Evolutionary conservation across 2,797 vertebrate genomes (phyloP), one percentile per base, ranked within the genome.

Genomic region (Sphaeramia orbicularis): DNA sequence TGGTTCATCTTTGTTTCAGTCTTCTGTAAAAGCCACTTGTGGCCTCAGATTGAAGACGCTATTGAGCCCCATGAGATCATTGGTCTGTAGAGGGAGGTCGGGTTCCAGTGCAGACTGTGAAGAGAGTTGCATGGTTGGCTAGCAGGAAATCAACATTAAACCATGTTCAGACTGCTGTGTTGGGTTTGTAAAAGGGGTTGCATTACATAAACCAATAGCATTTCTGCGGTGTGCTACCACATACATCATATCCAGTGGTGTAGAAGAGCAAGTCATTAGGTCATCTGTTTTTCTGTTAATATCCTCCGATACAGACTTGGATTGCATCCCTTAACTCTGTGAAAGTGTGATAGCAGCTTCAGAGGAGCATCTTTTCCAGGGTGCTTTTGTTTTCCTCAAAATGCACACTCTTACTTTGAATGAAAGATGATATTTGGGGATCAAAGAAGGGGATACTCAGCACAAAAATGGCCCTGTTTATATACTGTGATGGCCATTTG

Each of bases 401-500:
- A 40, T 21, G 24, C 51, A 65, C 38, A 42, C 37, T 48, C 38
- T 67, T 38, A 27, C 45, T 72, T 56, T 67, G 52, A 65, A 62
- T 73, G 48, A 66, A 63, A 72, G 40, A 60, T 4, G 48, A 80
- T 58, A 71, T 24, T 71, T 53, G 62, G 51, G 15, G 65, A 84
- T 85, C 68, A 87, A 78, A 89, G 76, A 61, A 71, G 71, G 62
- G 80, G 65, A 81, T 69, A 67, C 86, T 87, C 84, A 53, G 83
- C 75, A 76, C 71, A 84, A 81, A 86, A 91, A 76, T 16, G 80
- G 66, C 57, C 76, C 60, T 83, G 84, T 86, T 83, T 91, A 74
- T 81, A 81, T 87, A 40, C 87, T 80, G 85, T 68, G 65, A 76
- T 75, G 89, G 77, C 79, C 84, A 64, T 88, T 93, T 86, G 91